Evolutionary conservation across 2,797 vertebrate species (phyloP).

Genomic region (Epinephelus awoara): DNA sequence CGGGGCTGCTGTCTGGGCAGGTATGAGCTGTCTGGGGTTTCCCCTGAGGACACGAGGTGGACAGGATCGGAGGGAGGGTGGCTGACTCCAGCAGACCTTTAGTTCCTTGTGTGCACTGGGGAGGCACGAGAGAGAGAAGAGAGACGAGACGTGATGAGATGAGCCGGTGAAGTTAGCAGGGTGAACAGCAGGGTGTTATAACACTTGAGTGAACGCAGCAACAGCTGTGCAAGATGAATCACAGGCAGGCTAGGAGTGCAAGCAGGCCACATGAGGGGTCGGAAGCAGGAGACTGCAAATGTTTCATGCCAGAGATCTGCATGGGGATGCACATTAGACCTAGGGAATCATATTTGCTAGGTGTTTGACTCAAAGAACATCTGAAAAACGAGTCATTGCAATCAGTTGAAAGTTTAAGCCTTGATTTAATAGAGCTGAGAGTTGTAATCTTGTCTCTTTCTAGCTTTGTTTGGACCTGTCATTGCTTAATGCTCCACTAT

Average conservation of each 20-base stretch:
- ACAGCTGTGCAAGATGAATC: conserved; percentile 27
- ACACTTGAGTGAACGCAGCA: conserved; percentile 12
- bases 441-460: too few species aligned
- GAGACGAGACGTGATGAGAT: conserved; percentile 29
- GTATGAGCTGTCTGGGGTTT: conserved; percentile 60
- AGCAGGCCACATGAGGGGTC: background rate
- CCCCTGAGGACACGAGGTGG: conserved; percentile 79
- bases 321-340: background rate
- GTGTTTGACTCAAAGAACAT: background rate
- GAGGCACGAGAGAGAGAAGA: background rate
- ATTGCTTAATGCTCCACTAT: too few species aligned
- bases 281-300: conserved; percentile 14
- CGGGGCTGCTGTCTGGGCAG: conserved; percentile 36
- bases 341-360: background rate
- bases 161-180: conserved; percentile 10
- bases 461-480: too few species aligned
- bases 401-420: too few species aligned
- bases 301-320: conserved; percentile 23
- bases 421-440: too few species aligned
- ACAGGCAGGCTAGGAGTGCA: conserved; percentile 14
- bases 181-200: conserved; percentile 14
- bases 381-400: too few species aligned
- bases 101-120: conserved; percentile 83
- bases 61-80: conserved; percentile 79
- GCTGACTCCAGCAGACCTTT: conserved; percentile 84